phyloP scores from a whole-genome alignment of 2,797 vertebrate genomes.

The Sebastiscus tertius region DNA sequence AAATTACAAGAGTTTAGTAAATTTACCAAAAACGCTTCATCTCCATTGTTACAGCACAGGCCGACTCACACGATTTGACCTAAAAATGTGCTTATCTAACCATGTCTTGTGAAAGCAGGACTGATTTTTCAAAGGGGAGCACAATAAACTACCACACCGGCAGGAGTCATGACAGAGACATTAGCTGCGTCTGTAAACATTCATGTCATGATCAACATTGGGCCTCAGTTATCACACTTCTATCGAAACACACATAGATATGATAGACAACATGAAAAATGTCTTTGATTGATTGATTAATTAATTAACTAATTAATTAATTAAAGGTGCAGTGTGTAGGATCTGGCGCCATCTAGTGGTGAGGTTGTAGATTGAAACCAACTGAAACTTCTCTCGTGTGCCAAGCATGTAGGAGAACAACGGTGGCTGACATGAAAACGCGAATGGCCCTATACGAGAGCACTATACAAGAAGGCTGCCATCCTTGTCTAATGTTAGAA shows the following conservation, averaged over 20 bases:
- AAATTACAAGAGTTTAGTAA: slow-evolving; percentile 74
- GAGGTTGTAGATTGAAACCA: too few species aligned
- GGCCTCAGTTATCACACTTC: slow-evolving; percentile 59
- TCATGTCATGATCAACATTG: slow-evolving; percentile 66
- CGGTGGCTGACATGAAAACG: too few species aligned
- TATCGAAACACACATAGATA: background rate
- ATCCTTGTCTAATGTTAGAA: too few species aligned
- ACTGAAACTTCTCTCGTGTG: too few species aligned
- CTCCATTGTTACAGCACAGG: slow-evolving; percentile 66
- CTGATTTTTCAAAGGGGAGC: slow-evolving; percentile 49
- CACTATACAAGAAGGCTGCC: too few species aligned
- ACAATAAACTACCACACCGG: slow-evolving; percentile 59
- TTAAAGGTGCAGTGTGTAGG: too few species aligned
- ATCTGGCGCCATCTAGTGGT: too few species aligned
- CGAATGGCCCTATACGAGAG: too few species aligned
- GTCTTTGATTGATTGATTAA: background rate
- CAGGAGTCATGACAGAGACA: slow-evolving; percentile 44
- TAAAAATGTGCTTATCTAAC: slow-evolving; percentile 82
- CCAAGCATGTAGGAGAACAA: too few species aligned
- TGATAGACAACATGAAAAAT: background rate
- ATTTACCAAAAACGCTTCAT: slow-evolving; percentile 72
- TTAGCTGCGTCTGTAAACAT: slow-evolving; percentile 77
- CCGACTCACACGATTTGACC: slow-evolving; percentile 58
- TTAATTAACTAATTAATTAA: too few species aligned
- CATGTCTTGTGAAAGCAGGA: slow-evolving; percentile 66